phyloP scores from a whole-genome alignment of 2,113 vertebrate species.

The Ageneiosus marmoratus region DNA sequence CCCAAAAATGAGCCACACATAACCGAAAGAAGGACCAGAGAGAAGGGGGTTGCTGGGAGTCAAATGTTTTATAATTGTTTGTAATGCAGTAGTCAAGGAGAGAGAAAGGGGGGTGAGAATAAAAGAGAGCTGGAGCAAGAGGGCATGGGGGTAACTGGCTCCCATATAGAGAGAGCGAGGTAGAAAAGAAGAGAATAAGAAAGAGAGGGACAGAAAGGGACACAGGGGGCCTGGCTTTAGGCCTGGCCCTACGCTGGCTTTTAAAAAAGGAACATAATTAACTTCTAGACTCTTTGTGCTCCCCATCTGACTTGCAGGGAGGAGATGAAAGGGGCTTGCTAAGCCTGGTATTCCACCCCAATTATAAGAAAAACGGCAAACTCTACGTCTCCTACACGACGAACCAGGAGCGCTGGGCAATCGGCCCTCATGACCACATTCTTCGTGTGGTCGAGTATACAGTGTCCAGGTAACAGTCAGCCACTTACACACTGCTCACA shows the following conservation, averaged over 20 bases:
- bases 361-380: conserved; percentile 99
- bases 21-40: conserved; percentile 68
- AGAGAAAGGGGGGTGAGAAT: conserved; percentile 52
- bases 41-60: conserved; percentile 73
- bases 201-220: conserved; percentile 68
- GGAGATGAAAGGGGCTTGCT: conserved; percentile 99
- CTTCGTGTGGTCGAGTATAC: conserved; percentile 98
- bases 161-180: conserved; percentile 50
- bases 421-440: conserved; percentile 98
- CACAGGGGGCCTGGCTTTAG: conserved; percentile 56
- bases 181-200: conserved; percentile 71
- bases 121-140: conserved; percentile 51
- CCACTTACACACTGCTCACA: not conserved
- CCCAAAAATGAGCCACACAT: conserved; percentile 79
- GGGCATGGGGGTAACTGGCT: conserved; percentile 49
- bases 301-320: conserved; percentile 95
- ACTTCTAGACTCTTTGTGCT: conserved; percentile 96
- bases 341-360: conserved; percentile 99
- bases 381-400: conserved; percentile 99
- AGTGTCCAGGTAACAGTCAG: conserved; percentile 85
- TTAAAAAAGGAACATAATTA: conserved; percentile 91
- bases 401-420: conserved; percentile 98
- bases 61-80: conserved; percentile 93
- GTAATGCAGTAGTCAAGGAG: conserved; percentile 82
- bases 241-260: conserved; percentile 70